Conservation (phyloP, 2,797 vertebrate species). For the Labroides dimidiatus region DNA sequence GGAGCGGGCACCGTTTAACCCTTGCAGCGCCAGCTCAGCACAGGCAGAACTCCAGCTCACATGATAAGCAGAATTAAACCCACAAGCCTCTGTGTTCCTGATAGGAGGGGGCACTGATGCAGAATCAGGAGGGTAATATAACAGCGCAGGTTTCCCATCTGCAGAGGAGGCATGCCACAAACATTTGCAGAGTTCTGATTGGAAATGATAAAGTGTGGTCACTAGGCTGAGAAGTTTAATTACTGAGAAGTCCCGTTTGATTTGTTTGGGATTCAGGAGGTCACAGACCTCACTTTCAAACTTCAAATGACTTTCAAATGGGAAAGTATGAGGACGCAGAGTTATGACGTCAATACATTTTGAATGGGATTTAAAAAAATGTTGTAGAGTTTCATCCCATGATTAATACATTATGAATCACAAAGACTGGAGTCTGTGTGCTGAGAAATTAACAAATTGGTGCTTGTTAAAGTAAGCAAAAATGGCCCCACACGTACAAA, state of each 20-base stretch:
- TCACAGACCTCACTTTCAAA: background rate
- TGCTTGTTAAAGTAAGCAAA: background rate
- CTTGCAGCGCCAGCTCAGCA: constrained; percentile 64
- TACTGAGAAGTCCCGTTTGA: background rate
- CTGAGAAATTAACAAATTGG: background rate
- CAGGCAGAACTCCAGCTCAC: constrained; percentile 66
- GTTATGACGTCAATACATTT: too few species aligned
- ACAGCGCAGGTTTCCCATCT: constrained; percentile 42
- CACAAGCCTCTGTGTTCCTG: constrained; percentile 56
- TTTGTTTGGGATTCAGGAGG: background rate
- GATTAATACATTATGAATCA: too few species aligned
- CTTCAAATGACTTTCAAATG: background rate
- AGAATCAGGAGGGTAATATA: constrained; percentile 49
- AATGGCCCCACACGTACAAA: constrained; percentile 3
- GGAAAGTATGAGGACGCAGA: too few species aligned
- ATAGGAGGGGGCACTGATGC: constrained; percentile 50
- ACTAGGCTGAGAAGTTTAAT: background rate
- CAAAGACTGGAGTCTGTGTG: too few species aligned
- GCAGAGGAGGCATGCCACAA: constrained; percentile 29
- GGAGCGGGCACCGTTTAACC: constrained; percentile 75
- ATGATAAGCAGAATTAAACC: constrained; percentile 73
- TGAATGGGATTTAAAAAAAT: too few species aligned
- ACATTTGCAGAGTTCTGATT: constrained; percentile 26
- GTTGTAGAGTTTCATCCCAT: too few species aligned
- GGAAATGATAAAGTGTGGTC: constrained; percentile 15